Base-by-base conservation (phyloP, 1,140 invertebrate genomes). In the Drosophila jambulina region DNA sequence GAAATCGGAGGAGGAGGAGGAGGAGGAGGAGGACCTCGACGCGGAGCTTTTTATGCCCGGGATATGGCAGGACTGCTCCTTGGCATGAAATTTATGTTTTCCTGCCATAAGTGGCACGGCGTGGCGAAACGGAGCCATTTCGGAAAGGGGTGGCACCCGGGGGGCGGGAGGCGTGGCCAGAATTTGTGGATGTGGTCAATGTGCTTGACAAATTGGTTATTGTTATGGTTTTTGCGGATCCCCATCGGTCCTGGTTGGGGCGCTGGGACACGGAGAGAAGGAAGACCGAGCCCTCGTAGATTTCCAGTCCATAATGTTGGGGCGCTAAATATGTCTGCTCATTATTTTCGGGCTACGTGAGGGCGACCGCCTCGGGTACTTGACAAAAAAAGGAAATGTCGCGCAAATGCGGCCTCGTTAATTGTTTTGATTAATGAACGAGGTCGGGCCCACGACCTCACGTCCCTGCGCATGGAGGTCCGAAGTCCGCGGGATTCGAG, bases 401-500 rank as follows among this genome's bases (percentile, higher is more conserved):
- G 85, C 85, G 61, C 84, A 88, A 88, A 88, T 82, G 85, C 84
- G 84, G 81, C 78, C 85, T 88, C 85, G 85, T 90, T 88, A 88
- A 88, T 88, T 88, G 85, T 88, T 88, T 90, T 88, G 85, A 88
- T 88, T 88, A 88, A 88, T 88, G 85, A 90, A 88, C 86, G 64
- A 38, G 53, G 38, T 59, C 69, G 85, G 34, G 21, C 53, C 53
- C 82, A 75, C 71, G 81, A 85, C 78, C 85, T 88, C 85, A 91
- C 86, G 85, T 88, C 49, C 67, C 43, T 58, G 63, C 0, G 36
- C 17, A 42, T 15, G 49, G 15, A 21, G 32, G 5, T 29, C 25
- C 19, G 19, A 25, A 48, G 46, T 63, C 61, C 61, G 34, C 19
- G 25, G 46, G 21, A 43, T 25, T 53, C 48, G 25, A 53, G 46